Evolutionary conservation across 1,140 invertebrate genomes (phyloP).

Genomic region (Drosophila mauritiana): DNA sequence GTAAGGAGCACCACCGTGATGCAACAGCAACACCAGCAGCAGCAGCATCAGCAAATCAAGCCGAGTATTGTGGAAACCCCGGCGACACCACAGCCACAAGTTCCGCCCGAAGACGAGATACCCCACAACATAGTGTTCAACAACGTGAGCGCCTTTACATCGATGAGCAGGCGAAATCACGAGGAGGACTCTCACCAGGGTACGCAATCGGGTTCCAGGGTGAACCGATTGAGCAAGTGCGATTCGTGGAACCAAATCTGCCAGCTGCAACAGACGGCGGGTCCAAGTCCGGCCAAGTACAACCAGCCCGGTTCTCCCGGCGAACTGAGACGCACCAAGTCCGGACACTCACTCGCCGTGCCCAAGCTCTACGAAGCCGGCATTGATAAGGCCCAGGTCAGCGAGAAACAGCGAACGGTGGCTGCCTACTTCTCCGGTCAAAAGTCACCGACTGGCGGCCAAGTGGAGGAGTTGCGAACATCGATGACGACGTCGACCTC

Average conservation of each 20-base stretch:
- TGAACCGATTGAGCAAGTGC: conserved; percentile 88
- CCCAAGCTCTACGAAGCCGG: conserved; percentile 92
- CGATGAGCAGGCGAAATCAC: conserved; percentile 58
- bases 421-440: conserved; percentile 90
- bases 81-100: conserved; percentile 61
- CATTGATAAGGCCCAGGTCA: conserved; percentile 89
- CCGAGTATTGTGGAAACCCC: conserved; percentile 76
- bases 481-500: conserved; percentile 47
- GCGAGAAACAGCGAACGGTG: conserved; percentile 91
- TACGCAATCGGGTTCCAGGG: conserved; percentile 47
- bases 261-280: conserved; percentile 65
- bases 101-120: conserved; percentile 71
- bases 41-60: conserved; percentile 40
- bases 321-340: conserved; percentile 88
- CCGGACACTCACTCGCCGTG: conserved; percentile 89
- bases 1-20: conserved; percentile 26
- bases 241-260: conserved; percentile 92
- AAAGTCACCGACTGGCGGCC: conserved; percentile 71
- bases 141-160: conserved; percentile 75
- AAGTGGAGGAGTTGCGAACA: conserved; percentile 53
- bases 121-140: conserved; percentile 82
- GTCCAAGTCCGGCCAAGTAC: conserved; percentile 45
- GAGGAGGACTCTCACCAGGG: conserved; percentile 50
- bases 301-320: conserved; percentile 73
- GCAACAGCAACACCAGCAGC: conserved; percentile 21